Conservation (phyloP, 2,797 vertebrate genomes). For the Syngnathus rostellatus region DNA sequence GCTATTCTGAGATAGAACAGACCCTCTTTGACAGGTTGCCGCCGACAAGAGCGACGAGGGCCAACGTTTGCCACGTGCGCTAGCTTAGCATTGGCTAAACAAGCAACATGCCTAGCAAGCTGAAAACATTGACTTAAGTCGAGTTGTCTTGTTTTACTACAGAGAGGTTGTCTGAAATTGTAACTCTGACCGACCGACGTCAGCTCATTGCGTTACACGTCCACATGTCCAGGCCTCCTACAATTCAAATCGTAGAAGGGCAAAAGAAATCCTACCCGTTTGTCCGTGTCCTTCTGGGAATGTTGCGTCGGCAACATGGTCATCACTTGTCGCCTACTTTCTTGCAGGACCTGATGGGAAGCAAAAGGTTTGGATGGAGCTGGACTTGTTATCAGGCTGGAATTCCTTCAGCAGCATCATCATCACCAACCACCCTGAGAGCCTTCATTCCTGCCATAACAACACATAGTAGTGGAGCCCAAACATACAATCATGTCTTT, state of each 20-base stretch:
- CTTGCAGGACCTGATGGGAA: not conserved
- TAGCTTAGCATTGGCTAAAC: not conserved
- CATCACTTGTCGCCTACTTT: not conserved
- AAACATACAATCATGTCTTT: not conserved
- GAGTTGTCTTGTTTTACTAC: not conserved
- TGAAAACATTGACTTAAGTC: not conserved
- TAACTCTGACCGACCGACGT: no score
- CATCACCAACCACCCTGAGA: not conserved
- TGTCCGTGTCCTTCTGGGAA: not conserved
- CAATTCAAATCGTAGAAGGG: not conserved
- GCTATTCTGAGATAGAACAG: not conserved
- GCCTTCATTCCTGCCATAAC: not conserved
- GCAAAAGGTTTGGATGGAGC: not conserved
- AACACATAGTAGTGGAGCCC: not conserved
- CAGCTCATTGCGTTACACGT: not conserved
- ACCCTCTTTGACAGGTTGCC: not conserved
- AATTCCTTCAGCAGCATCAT: not conserved
- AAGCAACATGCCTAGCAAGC: no score
- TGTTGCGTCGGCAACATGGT: not conserved
- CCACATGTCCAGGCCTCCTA: no score
- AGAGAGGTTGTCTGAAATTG: not conserved
- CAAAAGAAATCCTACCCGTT: not conserved
- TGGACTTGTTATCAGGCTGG: constrained; percentile 1
- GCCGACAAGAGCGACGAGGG: not conserved
- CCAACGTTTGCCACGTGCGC: no score